A percentile compares a stretch with the other conserved stretches of the same genome.
Evolutionary conservation across 2,113 vertebrate species (phyloP).

Genomic region (Dromiciops gliroides): DNA sequence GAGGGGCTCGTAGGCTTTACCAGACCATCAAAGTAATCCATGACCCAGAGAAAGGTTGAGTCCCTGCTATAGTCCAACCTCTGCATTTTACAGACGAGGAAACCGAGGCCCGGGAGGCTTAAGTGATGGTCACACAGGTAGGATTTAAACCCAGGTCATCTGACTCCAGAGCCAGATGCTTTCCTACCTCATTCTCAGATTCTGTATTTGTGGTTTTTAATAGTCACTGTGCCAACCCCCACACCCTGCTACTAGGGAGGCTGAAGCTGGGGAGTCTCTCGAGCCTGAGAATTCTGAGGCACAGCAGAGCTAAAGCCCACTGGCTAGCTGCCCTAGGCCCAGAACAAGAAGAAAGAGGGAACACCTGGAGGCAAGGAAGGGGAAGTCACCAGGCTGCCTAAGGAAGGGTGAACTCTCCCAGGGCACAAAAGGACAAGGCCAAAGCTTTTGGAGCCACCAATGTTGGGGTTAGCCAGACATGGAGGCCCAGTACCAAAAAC

Average conservation of each 20-base stretch:
- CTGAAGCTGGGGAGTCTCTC: neutral
- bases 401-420: neutral
- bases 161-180: neutral
- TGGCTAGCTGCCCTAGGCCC: too few species aligned
- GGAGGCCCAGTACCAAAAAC: neutral
- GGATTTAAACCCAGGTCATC: neutral
- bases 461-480: neutral
- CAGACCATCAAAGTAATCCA: neutral
- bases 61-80: neutral
- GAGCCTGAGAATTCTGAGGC: neutral
- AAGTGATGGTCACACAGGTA: neutral
- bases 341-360: too few species aligned
- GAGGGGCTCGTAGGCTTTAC: neutral
- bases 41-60: neutral
- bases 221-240: neutral
- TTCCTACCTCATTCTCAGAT: neutral
- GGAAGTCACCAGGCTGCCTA: neutral
- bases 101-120: neutral
- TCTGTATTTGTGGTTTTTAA: neutral
- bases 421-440: neutral
- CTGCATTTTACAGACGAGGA: neutral
- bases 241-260: neutral
- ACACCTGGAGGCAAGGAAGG: too few species aligned
- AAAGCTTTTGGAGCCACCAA: neutral
- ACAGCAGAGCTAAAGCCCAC: neutral